Percentiles rank a stretch among this genome's conserved stretches.
phyloP scores from a whole-genome alignment of 2,888 invertebrate genomes.

The Ischnura elegans region DNA sequence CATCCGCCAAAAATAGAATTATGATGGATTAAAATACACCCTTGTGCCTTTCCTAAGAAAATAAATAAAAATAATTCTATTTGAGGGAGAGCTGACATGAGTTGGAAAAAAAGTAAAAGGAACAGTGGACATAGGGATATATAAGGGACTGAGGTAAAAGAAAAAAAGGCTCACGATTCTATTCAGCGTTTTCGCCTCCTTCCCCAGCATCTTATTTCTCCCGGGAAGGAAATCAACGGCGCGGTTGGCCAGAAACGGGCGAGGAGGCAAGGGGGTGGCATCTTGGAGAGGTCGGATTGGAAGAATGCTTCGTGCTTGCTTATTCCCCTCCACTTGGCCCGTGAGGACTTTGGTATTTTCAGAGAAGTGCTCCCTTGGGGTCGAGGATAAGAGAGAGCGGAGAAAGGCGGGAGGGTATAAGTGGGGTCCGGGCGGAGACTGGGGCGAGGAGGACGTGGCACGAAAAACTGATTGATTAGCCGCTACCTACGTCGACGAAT shows the following conservation, averaged over 20 bases:
- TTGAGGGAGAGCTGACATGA: no score
- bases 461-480: slow-evolving; percentile 29
- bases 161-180: neutral
- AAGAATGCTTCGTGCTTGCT: neutral
- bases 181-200: no score
- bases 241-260: neutral
- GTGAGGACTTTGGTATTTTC: neutral
- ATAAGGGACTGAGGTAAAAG: no score
- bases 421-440: neutral
- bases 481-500: neutral
- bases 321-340: slow-evolving; percentile 21
- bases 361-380: neutral
- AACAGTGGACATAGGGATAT: neutral
- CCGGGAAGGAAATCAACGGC: neutral
- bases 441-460: neutral
- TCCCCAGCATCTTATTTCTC: no score
- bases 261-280: neutral
- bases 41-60: no score
- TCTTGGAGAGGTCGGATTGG: neutral
- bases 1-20: no score
- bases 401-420: neutral
- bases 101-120: neutral
- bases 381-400: neutral
- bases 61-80: no score
- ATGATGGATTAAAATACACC: no score